These are phyloP conservation scores for Crotophaga sulcirostris DNA, from an alignment of 2,113 vertebrate genomes.

Conservation along the genomic window DNA sequence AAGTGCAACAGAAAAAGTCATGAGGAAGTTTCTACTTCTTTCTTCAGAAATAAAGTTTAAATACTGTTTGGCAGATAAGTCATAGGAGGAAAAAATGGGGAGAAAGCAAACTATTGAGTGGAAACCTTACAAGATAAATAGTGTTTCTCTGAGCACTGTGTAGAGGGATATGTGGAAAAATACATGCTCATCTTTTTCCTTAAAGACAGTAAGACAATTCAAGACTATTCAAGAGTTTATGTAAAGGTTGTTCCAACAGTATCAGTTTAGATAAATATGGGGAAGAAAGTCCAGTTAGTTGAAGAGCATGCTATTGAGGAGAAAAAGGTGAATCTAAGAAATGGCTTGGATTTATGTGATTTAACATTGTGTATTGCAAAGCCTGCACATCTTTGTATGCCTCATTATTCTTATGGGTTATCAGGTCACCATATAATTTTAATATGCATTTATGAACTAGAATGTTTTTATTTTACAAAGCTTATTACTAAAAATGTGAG, in stretches of 20 bases:
- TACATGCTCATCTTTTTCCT: not conserved
- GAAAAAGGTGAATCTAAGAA: not conserved
- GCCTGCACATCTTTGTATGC: not conserved
- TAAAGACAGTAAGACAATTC: not conserved
- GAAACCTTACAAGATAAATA: not conserved
- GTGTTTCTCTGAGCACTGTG: not conserved
- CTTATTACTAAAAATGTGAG: not conserved
- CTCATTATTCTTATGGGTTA: not conserved
- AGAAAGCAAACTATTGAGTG: not conserved
- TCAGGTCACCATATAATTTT: not conserved
- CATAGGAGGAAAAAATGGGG: not conserved
- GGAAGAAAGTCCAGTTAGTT: not conserved
- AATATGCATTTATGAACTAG: not conserved
- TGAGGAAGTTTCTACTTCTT: not conserved
- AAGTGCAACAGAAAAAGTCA: not conserved
- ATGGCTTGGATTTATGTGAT: not conserved
- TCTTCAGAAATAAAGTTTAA: not conserved
- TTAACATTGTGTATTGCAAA: not conserved
- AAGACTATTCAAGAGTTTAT: not conserved
- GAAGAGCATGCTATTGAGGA: not conserved
- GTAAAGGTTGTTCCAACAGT: not conserved
- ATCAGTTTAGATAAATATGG: not conserved
- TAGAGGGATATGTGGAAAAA: not conserved
- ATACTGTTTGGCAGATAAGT: not conserved
- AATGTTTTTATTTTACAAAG: constrained; percentile 1